These are phyloP conservation scores for Gymnarchus niloticus DNA, from an alignment of 2,113 vertebrate genomes.

Conservation along the genomic window DNA sequence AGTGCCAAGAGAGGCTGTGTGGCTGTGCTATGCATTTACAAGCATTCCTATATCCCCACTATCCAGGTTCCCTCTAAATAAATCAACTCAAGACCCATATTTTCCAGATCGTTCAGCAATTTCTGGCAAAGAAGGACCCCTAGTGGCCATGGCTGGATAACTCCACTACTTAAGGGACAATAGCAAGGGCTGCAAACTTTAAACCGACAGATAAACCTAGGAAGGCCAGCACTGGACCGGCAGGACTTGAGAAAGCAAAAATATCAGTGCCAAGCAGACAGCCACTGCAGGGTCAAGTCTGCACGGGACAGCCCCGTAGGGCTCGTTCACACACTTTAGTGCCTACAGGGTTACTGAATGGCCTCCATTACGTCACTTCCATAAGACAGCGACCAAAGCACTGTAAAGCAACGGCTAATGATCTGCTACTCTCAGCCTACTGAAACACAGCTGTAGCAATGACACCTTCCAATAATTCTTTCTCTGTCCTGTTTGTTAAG, in stretches of 20 bases:
- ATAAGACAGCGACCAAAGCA: background rate
- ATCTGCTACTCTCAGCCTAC: background rate
- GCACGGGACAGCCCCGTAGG: too few species aligned
- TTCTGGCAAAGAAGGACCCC: background rate
- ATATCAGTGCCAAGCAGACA: background rate
- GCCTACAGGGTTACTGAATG: background rate
- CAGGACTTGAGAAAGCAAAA: background rate
- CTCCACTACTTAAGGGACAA: background rate
- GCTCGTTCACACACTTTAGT: too few species aligned
- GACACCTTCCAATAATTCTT: background rate
- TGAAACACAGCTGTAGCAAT: background rate
- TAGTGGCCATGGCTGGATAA: background rate
- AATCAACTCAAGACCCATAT: background rate
- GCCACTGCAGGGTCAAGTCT: background rate
- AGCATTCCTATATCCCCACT: too few species aligned
- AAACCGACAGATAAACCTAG: too few species aligned
- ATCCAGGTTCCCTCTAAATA: too few species aligned
- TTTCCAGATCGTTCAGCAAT: background rate
- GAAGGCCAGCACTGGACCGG: too few species aligned
- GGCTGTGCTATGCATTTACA: too few species aligned
- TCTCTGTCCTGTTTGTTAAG: background rate
- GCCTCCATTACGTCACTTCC: background rate
- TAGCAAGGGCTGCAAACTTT: too few species aligned
- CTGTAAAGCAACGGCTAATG: background rate
- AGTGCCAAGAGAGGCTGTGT: too few species aligned